These are phyloP conservation scores for Capitulum mitella DNA, from an alignment of 2,888 invertebrate species.

Conservation along the genomic window DNA sequence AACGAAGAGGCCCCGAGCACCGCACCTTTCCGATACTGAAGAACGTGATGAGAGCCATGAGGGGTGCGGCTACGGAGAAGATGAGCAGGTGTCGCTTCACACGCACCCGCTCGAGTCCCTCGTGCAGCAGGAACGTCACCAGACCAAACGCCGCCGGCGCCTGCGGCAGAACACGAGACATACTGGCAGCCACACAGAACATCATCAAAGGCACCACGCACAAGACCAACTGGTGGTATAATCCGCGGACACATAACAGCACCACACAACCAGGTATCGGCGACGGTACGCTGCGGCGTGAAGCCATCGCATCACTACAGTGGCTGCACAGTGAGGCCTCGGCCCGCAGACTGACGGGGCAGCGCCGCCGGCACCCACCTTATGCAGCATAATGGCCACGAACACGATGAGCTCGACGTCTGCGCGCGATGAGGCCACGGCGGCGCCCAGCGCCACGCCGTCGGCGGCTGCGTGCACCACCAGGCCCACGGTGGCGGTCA, in stretches of 20 bases:
- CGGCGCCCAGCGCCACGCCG: conserved; percentile 95
- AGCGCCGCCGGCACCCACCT: conserved; percentile 52
- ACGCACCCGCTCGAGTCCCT: conserved; percentile 79
- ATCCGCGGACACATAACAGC: background rate
- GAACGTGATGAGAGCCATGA: conserved; percentile 81
- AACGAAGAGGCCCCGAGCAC: no score
- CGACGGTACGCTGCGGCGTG: no score
- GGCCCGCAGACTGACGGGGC: no score
- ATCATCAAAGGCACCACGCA: background rate
- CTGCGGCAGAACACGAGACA: conserved; percentile 43
- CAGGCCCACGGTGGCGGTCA: conserved; percentile 87
- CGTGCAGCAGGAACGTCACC: conserved; percentile 93
- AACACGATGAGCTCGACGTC: conserved; percentile 98
- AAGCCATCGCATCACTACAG: no score
- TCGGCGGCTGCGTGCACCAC: conserved; percentile 99
- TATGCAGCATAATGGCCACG: conserved; percentile 97
- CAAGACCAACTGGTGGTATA: background rate
- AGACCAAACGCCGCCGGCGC: conserved; percentile 98
- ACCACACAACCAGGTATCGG: no score
- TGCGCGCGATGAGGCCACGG: conserved; percentile 89
- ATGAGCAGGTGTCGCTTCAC: conserved; percentile 83
- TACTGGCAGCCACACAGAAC: background rate
- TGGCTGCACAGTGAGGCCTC: no score
- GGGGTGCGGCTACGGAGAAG: conserved; percentile 88
- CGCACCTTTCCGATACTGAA: conserved; percentile 73